A percentile compares a stretch with the other conserved stretches of the same genome.
Conservation (phyloP, 2,113 vertebrate genomes). For the Passer domesticus region DNA sequence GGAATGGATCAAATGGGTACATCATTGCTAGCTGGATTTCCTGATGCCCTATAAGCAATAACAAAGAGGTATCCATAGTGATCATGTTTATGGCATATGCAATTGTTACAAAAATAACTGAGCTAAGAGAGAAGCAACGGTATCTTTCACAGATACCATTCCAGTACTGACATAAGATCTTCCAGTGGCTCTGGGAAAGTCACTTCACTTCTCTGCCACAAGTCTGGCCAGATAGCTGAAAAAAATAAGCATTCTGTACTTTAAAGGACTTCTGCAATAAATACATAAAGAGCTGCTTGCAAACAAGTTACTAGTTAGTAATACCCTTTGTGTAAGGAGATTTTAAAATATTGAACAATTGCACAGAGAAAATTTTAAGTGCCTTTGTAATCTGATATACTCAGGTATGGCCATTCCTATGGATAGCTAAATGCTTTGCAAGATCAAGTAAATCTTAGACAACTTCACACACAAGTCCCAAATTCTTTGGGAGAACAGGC, state of each 20-base stretch:
- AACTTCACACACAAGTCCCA: background rate
- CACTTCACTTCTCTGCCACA: background rate
- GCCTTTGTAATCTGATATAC: background rate
- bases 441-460: background rate
- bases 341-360: background rate
- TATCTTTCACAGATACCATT: background rate
- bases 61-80: background rate
- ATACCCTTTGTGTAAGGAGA: background rate
- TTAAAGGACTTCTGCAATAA: background rate
- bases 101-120: background rate
- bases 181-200: background rate
- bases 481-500: background rate
- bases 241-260: background rate
- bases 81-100: background rate
- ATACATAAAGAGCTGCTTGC: background rate
- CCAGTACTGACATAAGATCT: background rate
- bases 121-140: background rate
- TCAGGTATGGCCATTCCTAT: rapidly evolving
- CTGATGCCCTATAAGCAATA: background rate
- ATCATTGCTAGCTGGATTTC: background rate
- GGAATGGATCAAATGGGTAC: background rate
- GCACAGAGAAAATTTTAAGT: background rate
- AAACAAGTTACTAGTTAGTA: background rate
- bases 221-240: background rate
- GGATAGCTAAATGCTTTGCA: background rate